Base-by-base conservation (phyloP, 1,140 invertebrate genomes). In the Drosophila kurseongensis region DNA sequence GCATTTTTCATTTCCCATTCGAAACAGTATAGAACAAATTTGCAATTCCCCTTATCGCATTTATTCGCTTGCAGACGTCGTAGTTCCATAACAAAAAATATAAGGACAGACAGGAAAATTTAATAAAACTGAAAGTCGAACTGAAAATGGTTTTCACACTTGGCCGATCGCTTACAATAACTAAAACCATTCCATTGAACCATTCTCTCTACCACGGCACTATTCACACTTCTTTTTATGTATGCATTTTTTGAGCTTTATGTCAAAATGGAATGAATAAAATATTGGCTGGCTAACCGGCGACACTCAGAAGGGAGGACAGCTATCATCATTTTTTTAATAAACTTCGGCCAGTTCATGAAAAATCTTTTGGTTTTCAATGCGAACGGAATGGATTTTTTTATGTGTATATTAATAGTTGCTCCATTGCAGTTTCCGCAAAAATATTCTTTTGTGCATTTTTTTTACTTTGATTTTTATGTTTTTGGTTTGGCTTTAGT, bases 191-290 rank as follows among this genome's bases (percentile, higher is more conserved):
- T 23, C 23, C 23, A 71, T 79, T 73, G 52, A 56, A 38, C 42
- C 27, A 40, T 71, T 58, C 67, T 57, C 32, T 69, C 63, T 50
- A 67, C 66, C 44, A 14, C 51, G 58, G 65, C 58, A 67, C 48
- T 76, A 75, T 71, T 41, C 40, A 41, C 48, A 52, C 45, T 54
- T 5, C 8, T 13, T 57, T 73, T 63, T 32, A 23, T 73, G 29
- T 41, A 27, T 38, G 14, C n/a, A 1, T 36, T 76, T 77, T 76
- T 67, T 62, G 69, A 32, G 58, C 57, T 60, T 65, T 59, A 36
- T 65, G 47, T 68, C 66, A 78, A 86, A 88, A 74, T 58, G 60
- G 81, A 86, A 88, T 86, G 83, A 86, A 86, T 86, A 86, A 86
- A 86, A 86, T 89, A 86, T 86, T 79, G 88, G 79, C 35, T 59